These are phyloP conservation scores for Ichneumoninae sp. DNA, from an alignment of 2,888 invertebrate species.

Conservation along the genomic window DNA sequence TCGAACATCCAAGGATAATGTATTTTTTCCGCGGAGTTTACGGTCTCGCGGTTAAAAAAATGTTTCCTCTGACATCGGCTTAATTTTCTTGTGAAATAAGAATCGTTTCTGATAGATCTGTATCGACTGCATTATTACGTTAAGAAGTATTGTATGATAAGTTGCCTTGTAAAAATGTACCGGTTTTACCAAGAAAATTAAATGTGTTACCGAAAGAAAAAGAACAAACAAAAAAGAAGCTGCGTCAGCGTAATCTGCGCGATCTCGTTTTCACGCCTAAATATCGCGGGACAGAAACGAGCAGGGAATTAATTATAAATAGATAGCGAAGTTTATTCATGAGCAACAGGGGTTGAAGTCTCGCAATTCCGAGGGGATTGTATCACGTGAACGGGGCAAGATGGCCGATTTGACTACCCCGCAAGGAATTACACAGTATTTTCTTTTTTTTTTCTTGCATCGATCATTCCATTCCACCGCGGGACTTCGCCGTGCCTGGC, in stretches of 20 bases:
- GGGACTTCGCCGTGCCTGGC: slow-evolving; percentile 59
- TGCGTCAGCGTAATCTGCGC: slow-evolving; percentile 7
- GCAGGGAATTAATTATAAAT: slow-evolving; percentile 28
- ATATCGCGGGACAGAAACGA: slow-evolving; percentile 7
- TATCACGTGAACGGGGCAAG: slow-evolving; percentile 55
- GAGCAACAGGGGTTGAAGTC: slow-evolving; percentile 26
- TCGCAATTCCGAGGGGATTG: slow-evolving; percentile 15
- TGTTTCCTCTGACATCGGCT: slow-evolving; percentile 12
- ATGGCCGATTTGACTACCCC: slow-evolving; percentile 56
- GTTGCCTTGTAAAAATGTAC: slow-evolving; percentile 81
- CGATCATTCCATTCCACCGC: slow-evolving; percentile 67
- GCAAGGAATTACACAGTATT: slow-evolving; percentile 30
- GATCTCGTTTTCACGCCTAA: neutral
- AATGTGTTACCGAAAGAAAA: slow-evolving; percentile 78
- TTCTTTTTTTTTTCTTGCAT: slow-evolving; percentile 57
- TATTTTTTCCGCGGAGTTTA: neutral
- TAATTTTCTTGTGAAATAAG: slow-evolving; percentile 34
- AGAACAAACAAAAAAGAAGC: slow-evolving; percentile 33
- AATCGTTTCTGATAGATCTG: slow-evolving; percentile 59
- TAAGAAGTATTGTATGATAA: slow-evolving; percentile 78
- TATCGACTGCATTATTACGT: slow-evolving; percentile 75
- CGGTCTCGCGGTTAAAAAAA: neutral
- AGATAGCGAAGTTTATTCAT: slow-evolving; percentile 31
- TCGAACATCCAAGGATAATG: slow-evolving; percentile 12
- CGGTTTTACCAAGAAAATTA: slow-evolving; percentile 81